Base-by-base conservation (phyloP, 2,113 vertebrate genomes). In the Rallus limicola region DNA sequence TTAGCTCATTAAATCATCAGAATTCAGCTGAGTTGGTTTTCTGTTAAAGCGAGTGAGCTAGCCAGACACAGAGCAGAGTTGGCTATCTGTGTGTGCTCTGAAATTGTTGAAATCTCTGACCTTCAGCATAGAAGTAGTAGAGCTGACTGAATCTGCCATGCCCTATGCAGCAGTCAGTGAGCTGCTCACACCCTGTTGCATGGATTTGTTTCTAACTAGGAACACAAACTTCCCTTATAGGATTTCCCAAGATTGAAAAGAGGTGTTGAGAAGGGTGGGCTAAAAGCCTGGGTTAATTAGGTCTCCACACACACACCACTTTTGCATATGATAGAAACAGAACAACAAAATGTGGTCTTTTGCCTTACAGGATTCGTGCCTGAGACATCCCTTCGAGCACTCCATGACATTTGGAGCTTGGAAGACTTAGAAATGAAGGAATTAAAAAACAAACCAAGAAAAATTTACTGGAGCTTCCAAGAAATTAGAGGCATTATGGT, bases 291-390 rank as follows among this genome's bases (percentile, higher is more conserved):
- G 48, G 62, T 70, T 82, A 77, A 50, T 9, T 50, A 36, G 46
- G 52, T 83, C 23, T 76, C 78, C 15, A 6, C 26, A 10, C 12
- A 12, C 15, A 40, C 18, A n/a, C 38, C 1, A 0, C 11, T 82
- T 82, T 36, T 74, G 33, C 38, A 11, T 40, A 10, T 62, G 34
- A 90, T 55, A 91, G 68, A 82, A 44, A 77, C 3, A 58, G 60
- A 36, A n/a, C 64, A 76, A 88, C 60, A 46, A 79, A 65, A 20
- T 83, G 40, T 93, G 68, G 56, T 94, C 72, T 94, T 46, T 95
- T 97, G 76, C 86, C 46, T 96, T 96, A 46, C 88, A 96, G 86
- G 86, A 50, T 93, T 75, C 93, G 72, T 86, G 64, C 76, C 80
- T 67, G 82, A 91, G 72, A 42, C 72, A 74, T 67, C 63, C 72